A percentile compares a stretch with the other conserved stretches of the same genome.
Evolutionary conservation across 2,888 invertebrate species (phyloP).

Genomic region (Zeuzera pyrina): DNA sequence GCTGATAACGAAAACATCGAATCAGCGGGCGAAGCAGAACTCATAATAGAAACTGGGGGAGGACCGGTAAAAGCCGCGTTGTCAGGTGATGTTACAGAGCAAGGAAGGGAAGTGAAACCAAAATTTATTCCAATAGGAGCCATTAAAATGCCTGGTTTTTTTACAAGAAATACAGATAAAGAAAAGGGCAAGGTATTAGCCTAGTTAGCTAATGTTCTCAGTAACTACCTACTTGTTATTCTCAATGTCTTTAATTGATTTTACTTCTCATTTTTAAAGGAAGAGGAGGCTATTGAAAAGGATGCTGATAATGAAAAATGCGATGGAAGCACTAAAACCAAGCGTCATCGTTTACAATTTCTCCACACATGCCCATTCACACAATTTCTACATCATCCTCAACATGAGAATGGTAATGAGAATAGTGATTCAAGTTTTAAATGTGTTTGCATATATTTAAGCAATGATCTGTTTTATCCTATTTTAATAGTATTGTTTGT

Average conservation of each 20-base stretch:
- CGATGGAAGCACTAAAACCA: constrained; percentile 47
- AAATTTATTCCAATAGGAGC: constrained; percentile 90
- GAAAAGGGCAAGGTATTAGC: constrained; percentile 83
- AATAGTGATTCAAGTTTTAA: too few species aligned
- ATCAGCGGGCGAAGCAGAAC: constrained; percentile 48
- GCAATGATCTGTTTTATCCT: too few species aligned
- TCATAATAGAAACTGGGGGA: constrained; percentile 53
- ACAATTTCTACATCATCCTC: constrained; percentile 46
- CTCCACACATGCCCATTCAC: constrained; percentile 53
- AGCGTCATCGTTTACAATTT: constrained; percentile 49
- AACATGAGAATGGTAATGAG: constrained; percentile 43
- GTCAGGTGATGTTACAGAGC: constrained; percentile 72
- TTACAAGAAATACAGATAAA: constrained; percentile 82
- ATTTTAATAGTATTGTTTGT: too few species aligned
- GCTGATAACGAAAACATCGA: constrained; percentile 68
- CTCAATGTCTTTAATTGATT: too few species aligned
- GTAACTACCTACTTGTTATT: not conserved
- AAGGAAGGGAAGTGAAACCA: constrained; percentile 83
- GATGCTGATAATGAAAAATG: constrained; percentile 48
- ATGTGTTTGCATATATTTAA: not conserved
- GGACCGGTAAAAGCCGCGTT: constrained; percentile 65
- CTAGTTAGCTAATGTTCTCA: constrained; percentile 4
- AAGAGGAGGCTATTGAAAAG: constrained; percentile 50
- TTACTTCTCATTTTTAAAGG: constrained; percentile 31
- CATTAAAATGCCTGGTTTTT: constrained; percentile 91